phyloP scores from a whole-genome alignment of 2,797 vertebrate species.

The Syndactyla subalaris region DNA sequence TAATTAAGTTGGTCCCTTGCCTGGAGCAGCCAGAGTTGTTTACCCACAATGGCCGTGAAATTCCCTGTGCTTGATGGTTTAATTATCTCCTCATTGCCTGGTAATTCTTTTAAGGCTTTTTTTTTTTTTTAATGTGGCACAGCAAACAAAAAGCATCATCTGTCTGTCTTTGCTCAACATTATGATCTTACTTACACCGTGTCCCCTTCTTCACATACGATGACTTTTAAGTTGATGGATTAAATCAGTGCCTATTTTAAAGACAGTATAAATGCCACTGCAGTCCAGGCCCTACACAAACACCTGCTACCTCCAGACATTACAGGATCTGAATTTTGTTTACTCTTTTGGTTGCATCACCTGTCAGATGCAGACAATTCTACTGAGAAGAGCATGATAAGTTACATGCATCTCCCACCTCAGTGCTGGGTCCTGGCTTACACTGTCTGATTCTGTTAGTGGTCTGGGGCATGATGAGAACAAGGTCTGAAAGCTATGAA shows the following conservation, averaged over 20 bases:
- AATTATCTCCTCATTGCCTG: constrained; percentile 33
- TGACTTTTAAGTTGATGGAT: background rate
- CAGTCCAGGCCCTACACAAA: background rate
- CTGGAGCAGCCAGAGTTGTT: constrained; percentile 29
- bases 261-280: background rate
- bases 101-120: constrained; percentile 30
- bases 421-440: background rate
- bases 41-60: constrained; percentile 3
- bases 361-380: background rate
- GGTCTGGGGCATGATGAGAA: background rate
- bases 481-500: constrained; percentile 7
- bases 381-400: background rate
- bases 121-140: background rate
- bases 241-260: background rate
- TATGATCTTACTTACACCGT: background rate
- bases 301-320: background rate
- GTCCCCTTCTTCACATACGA: background rate
- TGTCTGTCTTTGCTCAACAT: background rate
- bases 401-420: background rate
- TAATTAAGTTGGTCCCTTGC: constrained; percentile 38
- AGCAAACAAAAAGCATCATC: background rate
- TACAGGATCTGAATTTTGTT: background rate
- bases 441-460: background rate
- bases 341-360: background rate
- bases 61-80: constrained; percentile 30